Evolutionary conservation across 1,140 invertebrate genomes (phyloP).

Genomic region (Drosophila carrolli): DNA sequence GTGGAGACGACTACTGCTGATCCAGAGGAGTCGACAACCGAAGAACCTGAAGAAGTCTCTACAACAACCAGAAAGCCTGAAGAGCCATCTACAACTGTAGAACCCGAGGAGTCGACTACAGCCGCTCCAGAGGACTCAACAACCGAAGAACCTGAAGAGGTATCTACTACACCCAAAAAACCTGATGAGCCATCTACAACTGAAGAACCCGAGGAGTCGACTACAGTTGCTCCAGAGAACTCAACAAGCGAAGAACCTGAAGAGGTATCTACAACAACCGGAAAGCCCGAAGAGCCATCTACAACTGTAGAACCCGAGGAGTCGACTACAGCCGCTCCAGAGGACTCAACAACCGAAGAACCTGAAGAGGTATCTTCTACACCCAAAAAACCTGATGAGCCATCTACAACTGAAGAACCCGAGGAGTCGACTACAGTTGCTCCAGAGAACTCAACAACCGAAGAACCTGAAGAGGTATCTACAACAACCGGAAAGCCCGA

Average conservation of each 20-base stretch:
- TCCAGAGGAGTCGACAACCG: slow-evolving; percentile 14
- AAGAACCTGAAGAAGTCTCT: background rate
- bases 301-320: slow-evolving; percentile 8
- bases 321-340: background rate
- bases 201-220: slow-evolving; percentile 2
- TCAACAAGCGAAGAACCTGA: slow-evolving; percentile 5
- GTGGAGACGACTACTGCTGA: slow-evolving; percentile 4
- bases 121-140: slow-evolving; percentile 5
- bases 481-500: slow-evolving; percentile 2
- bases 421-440: background rate
- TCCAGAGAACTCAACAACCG: slow-evolving; percentile 4
- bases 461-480: background rate
- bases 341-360: slow-evolving; percentile 6
- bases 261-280: background rate
- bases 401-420: slow-evolving; percentile 5
- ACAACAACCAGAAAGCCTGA: background rate
- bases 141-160: slow-evolving; percentile 2
- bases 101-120: background rate
- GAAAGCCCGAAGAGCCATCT: background rate
- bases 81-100: slow-evolving; percentile 9
- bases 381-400: background rate
- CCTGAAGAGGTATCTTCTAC: slow-evolving; percentile 10
- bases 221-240: slow-evolving; percentile 4
- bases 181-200: background rate
- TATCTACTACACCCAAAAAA: background rate